Percentiles rank a stretch among this genome's conserved stretches.
Evolutionary conservation across 2,888 invertebrate species (phyloP).

Genomic region (Perizoma affinitatum): DNA sequence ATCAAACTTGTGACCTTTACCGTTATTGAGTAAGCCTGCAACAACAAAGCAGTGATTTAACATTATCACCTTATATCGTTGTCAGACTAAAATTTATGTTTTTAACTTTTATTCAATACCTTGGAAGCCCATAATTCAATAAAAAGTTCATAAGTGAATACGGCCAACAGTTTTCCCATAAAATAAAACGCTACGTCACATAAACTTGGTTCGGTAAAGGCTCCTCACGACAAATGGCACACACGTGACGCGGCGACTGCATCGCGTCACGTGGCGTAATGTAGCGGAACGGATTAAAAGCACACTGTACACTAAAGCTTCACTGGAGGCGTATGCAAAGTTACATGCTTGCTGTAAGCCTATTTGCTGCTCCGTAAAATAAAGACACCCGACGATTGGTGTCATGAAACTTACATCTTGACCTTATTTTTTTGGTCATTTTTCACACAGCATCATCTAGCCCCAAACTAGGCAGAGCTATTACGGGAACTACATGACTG

Average conservation of each 20-base stretch:
- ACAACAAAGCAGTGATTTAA: no score
- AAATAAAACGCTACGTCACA: constrained; percentile 20
- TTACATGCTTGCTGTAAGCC: neutral
- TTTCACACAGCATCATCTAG: no score
- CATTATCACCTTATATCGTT: no score
- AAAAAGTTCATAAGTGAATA: constrained; percentile 17
- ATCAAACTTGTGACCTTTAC: no score
- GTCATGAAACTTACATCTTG: no score
- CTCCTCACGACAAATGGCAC: constrained; percentile 19
- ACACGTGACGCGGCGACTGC: constrained; percentile 17
- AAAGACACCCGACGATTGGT: no score
- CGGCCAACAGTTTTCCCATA: constrained; percentile 18
- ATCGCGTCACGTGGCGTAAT: constrained; percentile 16
- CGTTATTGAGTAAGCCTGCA: no score
- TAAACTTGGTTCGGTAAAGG: constrained; percentile 13
- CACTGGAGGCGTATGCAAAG: neutral
- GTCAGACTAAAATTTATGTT: neutral
- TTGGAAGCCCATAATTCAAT: constrained; percentile 14
- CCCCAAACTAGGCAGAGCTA: no score
- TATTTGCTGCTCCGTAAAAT: no score
- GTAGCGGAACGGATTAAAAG: constrained; percentile 22
- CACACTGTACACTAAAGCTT: neutral
- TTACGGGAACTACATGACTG: no score
- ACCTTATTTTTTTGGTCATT: no score
- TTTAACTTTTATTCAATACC: neutral